These are phyloP conservation scores for Polyommatus icarus DNA, from an alignment of 2,888 invertebrate genomes.

Conservation along the genomic window DNA sequence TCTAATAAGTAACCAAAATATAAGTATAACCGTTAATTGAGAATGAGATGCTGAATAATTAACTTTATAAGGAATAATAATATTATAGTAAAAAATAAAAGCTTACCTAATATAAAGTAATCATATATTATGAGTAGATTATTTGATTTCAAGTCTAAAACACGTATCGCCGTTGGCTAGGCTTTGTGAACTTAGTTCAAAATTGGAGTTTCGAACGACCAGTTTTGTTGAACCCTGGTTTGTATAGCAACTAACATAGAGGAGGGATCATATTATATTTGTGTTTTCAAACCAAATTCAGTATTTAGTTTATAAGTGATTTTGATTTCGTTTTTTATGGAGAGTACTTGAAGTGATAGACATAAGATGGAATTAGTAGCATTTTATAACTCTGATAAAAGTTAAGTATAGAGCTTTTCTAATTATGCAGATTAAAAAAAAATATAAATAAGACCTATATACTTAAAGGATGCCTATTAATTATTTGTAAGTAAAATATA, in stretches of 20 bases:
- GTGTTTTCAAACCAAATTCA: background rate
- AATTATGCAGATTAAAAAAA: too few species aligned
- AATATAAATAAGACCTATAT: too few species aligned
- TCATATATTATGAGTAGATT: background rate
- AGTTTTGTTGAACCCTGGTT: background rate
- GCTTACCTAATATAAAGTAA: background rate
- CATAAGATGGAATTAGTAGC: too few species aligned
- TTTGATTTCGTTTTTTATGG: background rate
- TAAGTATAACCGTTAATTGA: too few species aligned
- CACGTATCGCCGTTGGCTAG: background rate
- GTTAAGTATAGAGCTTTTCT: too few species aligned
- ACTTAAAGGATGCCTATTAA: too few species aligned
- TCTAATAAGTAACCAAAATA: too few species aligned
- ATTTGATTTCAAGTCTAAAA: constrained; percentile 3
- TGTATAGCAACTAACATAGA: background rate
- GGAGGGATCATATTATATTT: background rate
- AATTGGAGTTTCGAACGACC: background rate
- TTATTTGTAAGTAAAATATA: too few species aligned
- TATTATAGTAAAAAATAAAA: too few species aligned
- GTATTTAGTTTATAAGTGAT: background rate
- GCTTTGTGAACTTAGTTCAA: constrained; percentile 22
- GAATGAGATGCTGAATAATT: too few species aligned
- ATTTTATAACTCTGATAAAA: too few species aligned
- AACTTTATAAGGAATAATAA: too few species aligned
- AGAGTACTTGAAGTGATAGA: background rate